Evolutionary conservation across 2,888 invertebrate species (phyloP), one percentile per base, ranked within the genome.

Genomic region (Muschampia plurimacula): DNA sequence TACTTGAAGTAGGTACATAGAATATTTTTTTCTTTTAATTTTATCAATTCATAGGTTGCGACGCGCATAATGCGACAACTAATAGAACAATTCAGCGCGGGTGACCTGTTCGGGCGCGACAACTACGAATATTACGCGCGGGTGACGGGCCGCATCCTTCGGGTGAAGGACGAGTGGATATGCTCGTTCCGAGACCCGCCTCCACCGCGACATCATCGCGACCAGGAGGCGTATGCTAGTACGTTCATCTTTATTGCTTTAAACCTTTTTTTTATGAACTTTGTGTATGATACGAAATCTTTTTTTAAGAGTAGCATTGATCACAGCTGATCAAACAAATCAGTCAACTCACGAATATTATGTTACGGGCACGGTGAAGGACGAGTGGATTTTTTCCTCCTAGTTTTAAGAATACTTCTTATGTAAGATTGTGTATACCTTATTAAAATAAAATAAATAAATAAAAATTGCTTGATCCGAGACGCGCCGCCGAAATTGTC

Each of bases 111-210:
- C 90, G 99, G 99, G 1, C 96, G 97, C 67, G 97, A 97, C 75
- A 98, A 98, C 92, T 99, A 99, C 89, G 98, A 98, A 91, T 99
- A 98, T 90, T 99, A 99, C 91, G 98, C 98, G 39, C 96, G 98
- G 55, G 98, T 99, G 73, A 99, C 98, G 28, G 99, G 99, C 0
- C 95, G 98, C 71, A 98, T 99, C 78, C 95, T 99, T 77, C 97
- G 98, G 83, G 98, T 99, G 68, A 98, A 98, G 92, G 98, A 98
- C 89, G 98, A 98, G 91, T 98, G 98, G 98, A 98, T 98, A 83
- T 98, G 98, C 92, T 98, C 98, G 80, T 98, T 98, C 91, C 96
- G 97, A 77, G 98, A 98, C 91, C 98, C 98, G 64, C 97, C 98
- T 68, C 96, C 96, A 78, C 96, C 96, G 60, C 75, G 92, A 12